Conservation (phyloP, 37 sponge, comb jelly and placozoan species). For the Trichoplax adhaerens region DNA sequence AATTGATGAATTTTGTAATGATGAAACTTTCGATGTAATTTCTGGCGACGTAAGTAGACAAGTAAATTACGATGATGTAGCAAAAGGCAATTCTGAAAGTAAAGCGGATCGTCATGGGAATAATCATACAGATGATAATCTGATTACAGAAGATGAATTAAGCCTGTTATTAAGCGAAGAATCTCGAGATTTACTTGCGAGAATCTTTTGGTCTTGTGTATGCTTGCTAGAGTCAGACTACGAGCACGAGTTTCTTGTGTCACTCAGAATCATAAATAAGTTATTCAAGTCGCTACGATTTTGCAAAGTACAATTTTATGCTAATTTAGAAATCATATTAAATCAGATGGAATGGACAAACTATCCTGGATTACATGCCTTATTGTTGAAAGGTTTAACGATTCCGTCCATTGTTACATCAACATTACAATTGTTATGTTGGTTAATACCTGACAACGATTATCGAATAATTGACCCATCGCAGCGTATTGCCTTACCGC, state of each 20-base stretch:
- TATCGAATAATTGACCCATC: too few relatives aligned
- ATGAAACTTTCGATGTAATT: too few relatives aligned
- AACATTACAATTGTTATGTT: conserved; percentile 8
- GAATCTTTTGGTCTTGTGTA: conserved; percentile 56
- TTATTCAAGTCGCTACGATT: conserved; percentile 39
- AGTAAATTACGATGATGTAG: too few relatives aligned
- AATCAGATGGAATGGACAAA: conserved; percentile 47
- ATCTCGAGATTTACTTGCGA: conserved; percentile 30
- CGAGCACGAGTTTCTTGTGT: conserved; percentile 49
- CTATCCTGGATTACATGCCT: conserved; percentile 59
- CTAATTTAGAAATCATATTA: conserved; percentile 30
- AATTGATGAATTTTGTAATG: too few relatives aligned
- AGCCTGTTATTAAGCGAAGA: not conserved
- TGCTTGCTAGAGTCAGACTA: conserved; percentile 56
- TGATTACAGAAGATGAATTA: too few relatives aligned
- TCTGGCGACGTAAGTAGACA: too few relatives aligned
- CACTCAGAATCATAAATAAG: conserved; percentile 34
- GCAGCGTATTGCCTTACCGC: conserved; percentile 22
- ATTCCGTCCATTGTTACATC: conserved; percentile 11
- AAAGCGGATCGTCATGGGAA: too few relatives aligned
- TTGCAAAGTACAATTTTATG: conserved; percentile 10
- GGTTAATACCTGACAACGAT: too few relatives aligned
- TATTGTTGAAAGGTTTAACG: conserved; percentile 58
- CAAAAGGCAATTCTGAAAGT: too few relatives aligned
- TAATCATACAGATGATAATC: too few relatives aligned